These are phyloP conservation scores for Hydrocynus forskahlii DNA, from an alignment of 2,797 vertebrate species.

Conservation along the genomic window DNA sequence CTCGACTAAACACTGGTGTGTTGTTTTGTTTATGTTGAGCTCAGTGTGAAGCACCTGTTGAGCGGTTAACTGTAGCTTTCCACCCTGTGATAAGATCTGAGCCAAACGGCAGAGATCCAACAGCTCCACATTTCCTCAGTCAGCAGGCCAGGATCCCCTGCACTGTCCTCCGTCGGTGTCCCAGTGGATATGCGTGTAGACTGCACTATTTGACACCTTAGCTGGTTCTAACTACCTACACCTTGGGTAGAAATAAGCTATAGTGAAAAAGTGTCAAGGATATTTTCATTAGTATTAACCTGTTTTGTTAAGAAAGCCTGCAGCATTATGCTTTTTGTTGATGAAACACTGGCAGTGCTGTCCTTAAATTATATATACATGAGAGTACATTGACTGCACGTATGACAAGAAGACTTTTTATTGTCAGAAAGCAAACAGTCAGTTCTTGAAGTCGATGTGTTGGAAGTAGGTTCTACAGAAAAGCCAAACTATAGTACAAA, in stretches of 20 bases:
- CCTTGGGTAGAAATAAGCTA: constrained; percentile 4
- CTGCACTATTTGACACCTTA: constrained; percentile 16
- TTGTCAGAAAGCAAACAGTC: no score
- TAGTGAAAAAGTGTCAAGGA: constrained; percentile 24
- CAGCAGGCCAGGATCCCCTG: constrained; percentile 50
- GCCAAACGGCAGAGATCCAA: constrained; percentile 47
- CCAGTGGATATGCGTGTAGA: not conserved
- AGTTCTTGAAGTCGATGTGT: no score
- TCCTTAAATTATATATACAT: not conserved
- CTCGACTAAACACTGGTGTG: not conserved
- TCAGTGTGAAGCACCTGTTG: constrained; percentile 14
- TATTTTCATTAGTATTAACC: not conserved
- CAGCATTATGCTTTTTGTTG: not conserved
- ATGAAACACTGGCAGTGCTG: not conserved
- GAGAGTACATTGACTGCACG: not conserved
- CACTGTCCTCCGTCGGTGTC: constrained; percentile 37
- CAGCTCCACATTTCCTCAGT: constrained; percentile 52
- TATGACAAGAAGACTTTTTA: not conserved
- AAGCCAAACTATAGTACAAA: no score
- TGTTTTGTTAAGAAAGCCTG: not conserved
- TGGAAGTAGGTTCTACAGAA: no score
- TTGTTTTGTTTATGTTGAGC: constrained; percentile 9
- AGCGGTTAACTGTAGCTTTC: constrained; percentile 18
- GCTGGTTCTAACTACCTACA: constrained; percentile 22
- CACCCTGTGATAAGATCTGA: constrained; percentile 41